Percentiles rank a stretch among this genome's conserved stretches.
phyloP scores from a whole-genome alignment of 2,113 vertebrate species.

The Lycaon pictus region DNA sequence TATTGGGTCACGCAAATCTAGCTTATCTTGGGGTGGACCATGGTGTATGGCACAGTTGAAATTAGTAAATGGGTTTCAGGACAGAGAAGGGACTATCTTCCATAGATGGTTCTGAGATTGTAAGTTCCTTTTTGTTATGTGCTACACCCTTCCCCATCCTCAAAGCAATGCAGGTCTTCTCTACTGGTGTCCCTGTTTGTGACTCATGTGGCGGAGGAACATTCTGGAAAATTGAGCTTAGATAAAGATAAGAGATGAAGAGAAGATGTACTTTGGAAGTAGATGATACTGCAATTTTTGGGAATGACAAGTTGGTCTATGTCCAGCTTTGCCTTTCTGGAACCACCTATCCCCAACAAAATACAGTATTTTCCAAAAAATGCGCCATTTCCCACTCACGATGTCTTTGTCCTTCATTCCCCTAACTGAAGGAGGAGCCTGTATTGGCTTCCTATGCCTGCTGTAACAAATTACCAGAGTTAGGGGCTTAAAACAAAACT shows the following conservation, averaged over 20 bases:
- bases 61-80: background rate
- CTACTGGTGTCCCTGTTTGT: background rate
- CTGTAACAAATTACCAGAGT: background rate
- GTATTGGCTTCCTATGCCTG: background rate
- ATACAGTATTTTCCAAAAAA: background rate
- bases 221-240: background rate
- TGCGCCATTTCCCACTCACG: background rate
- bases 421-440: background rate
- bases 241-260: background rate
- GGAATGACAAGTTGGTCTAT: background rate
- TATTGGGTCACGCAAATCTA: background rate
- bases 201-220: background rate
- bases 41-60: background rate
- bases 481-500: background rate
- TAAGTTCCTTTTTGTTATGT: background rate
- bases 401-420: background rate
- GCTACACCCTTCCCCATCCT: rapidly evolving
- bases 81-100: background rate
- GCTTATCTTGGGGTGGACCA: background rate
- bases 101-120: background rate
- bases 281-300: background rate
- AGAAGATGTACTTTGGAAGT: background rate
- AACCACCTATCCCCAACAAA: background rate
- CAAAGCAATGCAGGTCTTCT: background rate
- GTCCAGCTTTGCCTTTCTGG: background rate